Percentiles rank a stretch among this genome's conserved stretches.
Conservation (phyloP, 1,140 invertebrate species). For the Oncopodura yosiiana region DNA sequence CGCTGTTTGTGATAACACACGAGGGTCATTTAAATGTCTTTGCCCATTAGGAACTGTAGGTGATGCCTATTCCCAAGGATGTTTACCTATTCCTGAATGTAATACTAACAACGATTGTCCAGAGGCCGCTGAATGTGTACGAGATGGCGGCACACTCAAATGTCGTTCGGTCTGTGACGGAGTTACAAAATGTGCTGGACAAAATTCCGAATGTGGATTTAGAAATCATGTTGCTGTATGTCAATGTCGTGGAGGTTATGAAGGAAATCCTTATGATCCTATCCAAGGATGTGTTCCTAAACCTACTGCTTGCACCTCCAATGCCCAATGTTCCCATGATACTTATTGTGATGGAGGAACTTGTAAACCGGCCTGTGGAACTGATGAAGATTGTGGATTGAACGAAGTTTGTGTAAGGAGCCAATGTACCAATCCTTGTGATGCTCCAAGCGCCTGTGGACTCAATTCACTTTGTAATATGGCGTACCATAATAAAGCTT, state of each 20-base stretch:
- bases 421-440: conserved; percentile 76
- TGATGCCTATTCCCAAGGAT: conserved; percentile 66
- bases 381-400: conserved; percentile 65
- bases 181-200: conserved; percentile 61
- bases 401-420: conserved; percentile 68
- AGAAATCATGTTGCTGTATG: conserved; percentile 62
- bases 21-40: conserved; percentile 67
- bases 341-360: conserved; percentile 70
- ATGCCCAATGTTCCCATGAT: conserved; percentile 60
- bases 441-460: conserved; percentile 63
- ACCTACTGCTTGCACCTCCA: conserved; percentile 56
- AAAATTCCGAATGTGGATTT: conserved; percentile 69
- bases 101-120: conserved; percentile 66
- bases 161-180: conserved; percentile 66
- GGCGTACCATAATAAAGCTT: conserved; percentile 64
- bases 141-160: conserved; percentile 57
- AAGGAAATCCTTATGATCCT: conserved; percentile 59
- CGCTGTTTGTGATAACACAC: conserved; percentile 68
- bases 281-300: conserved; percentile 60
- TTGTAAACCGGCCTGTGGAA: conserved; percentile 68
- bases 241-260: conserved; percentile 62
- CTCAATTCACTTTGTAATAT: conserved; percentile 72
- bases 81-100: conserved; percentile 65
- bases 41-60: conserved; percentile 68
- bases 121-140: conserved; percentile 58